Conservation (phyloP, 2,797 vertebrate genomes). For the Urocyon cinereoargenteus region DNA sequence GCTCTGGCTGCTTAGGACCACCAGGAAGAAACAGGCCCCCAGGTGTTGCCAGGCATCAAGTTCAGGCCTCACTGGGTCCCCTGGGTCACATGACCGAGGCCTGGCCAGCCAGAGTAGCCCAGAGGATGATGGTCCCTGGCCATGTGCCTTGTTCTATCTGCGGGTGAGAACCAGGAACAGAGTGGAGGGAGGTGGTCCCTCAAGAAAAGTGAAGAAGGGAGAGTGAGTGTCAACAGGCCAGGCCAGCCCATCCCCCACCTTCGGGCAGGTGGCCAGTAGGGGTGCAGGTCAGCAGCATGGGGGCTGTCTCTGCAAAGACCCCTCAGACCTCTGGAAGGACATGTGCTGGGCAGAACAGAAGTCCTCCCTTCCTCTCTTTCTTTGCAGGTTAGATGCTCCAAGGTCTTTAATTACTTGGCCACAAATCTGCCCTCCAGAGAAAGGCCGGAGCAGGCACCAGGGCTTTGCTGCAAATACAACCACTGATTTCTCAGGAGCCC, state of each 20-base stretch:
- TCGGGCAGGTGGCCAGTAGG: no score
- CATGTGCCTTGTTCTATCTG: background rate
- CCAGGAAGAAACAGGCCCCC: no score
- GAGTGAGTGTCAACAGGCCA: background rate
- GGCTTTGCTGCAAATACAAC: background rate
- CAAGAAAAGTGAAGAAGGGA: background rate
- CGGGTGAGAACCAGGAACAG: background rate
- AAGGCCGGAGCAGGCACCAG: background rate
- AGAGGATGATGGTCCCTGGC: background rate
- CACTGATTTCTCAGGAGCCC: background rate
- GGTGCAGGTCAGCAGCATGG: background rate
- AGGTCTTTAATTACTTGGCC: background rate
- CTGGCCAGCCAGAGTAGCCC: background rate
- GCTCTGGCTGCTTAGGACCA: background rate
- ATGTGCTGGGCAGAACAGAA: background rate
- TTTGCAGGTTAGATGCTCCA: background rate
- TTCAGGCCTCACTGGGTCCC: background rate
- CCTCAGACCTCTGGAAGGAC: background rate
- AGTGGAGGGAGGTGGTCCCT: background rate
- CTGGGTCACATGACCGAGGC: background rate
- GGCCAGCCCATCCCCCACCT: accelerated
- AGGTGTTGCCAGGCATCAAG: background rate
- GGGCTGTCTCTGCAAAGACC: no score
- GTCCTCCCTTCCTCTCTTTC: background rate
- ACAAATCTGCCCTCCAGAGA: background rate